Evolutionary conservation across 2,797 vertebrate species (phyloP).

Genomic region (Alosa sapidissima): DNA sequence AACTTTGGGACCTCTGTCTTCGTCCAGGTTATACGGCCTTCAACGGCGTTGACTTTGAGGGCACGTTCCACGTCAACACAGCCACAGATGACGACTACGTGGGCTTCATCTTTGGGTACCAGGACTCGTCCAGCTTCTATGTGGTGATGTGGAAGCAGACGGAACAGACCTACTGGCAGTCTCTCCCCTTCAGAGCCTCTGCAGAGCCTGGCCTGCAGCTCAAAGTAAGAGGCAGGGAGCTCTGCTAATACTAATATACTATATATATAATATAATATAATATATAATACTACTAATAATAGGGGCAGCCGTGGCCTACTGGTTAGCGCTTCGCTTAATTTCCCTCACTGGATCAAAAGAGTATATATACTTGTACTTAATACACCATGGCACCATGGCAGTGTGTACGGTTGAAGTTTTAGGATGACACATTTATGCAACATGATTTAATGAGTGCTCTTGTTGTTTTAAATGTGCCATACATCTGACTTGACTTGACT

Average conservation of each 20-base stretch:
- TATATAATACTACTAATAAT: no score
- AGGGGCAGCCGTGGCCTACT: no score
- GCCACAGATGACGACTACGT: slow-evolving; percentile 93
- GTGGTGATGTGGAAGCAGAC: slow-evolving; percentile 99
- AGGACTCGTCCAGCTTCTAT: slow-evolving; percentile 94
- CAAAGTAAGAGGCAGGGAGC: slow-evolving; percentile 72
- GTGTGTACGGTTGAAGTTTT: neutral
- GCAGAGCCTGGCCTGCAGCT: slow-evolving; percentile 89
- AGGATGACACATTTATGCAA: no score
- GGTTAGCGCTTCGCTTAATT: no score
- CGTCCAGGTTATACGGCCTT: slow-evolving; percentile 89
- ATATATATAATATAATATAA: no score
- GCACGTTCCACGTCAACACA: slow-evolving; percentile 95
- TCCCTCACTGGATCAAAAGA: no score
- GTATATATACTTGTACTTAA: no score
- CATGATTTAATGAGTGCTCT: no score
- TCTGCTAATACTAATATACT: neutral
- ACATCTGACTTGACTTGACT: no score
- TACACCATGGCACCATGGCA: no score
- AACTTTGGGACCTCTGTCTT: neutral
- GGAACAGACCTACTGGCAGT: slow-evolving; percentile 93
- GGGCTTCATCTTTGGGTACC: slow-evolving; percentile 95
- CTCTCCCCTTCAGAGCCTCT: slow-evolving; percentile 83
- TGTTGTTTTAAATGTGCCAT: no score
- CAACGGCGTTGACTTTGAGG: slow-evolving; percentile 95